A percentile compares a stretch with the other conserved stretches of the same genome.
Evolutionary conservation across 2,113 vertebrate genomes (phyloP).

Genomic region (Marmota flaviventris): DNA sequence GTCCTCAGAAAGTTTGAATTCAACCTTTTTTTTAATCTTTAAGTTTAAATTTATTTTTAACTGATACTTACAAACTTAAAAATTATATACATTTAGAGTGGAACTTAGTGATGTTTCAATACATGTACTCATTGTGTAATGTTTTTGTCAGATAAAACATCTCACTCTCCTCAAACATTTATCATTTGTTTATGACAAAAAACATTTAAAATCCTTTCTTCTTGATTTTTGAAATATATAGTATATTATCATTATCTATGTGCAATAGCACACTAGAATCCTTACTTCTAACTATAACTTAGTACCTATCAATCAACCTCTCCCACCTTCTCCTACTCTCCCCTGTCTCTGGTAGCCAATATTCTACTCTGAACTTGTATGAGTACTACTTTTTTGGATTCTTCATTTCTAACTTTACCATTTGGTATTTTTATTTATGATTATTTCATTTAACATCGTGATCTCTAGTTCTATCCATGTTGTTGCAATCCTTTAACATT

Average conservation of each 20-base stretch:
- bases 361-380: not conserved
- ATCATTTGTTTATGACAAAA: not conserved
- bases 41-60: not conserved
- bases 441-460: not conserved
- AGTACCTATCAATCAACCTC: no score
- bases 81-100: not conserved
- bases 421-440: not conserved
- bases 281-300: not conserved
- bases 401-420: no score
- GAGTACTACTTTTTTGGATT: not conserved
- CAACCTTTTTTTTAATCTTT: not conserved
- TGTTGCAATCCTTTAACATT: not conserved
- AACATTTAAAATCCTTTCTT: not conserved
- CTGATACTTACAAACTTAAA: not conserved
- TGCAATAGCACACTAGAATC: not conserved
- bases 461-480: not conserved
- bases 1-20: slow-evolving; percentile 36
- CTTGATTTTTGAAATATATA: not conserved
- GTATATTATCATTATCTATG: not conserved
- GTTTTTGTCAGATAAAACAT: not conserved
- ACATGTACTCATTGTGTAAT: no score
- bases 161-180: not conserved
- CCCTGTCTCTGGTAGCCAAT: not conserved
- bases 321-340: not conserved
- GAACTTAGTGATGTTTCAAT: not conserved